phyloP scores from a whole-genome alignment of 2,797 vertebrate genomes.

The Rhinoraja longicauda region DNA sequence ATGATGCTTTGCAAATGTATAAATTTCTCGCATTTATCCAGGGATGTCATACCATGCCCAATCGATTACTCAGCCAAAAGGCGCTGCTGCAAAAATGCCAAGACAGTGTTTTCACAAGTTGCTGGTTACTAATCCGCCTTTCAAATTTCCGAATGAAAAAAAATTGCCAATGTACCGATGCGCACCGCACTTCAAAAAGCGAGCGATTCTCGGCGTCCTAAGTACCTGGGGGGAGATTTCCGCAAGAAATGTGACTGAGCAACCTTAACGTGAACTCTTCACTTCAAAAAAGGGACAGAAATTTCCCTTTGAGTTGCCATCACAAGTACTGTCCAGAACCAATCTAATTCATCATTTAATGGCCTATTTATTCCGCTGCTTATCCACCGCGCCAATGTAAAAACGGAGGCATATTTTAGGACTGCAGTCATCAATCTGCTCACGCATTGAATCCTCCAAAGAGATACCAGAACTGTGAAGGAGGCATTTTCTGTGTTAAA shows the following conservation, averaged over 20 bases:
- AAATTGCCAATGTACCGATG: neutral
- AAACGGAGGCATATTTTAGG: neutral
- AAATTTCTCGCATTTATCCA: neutral
- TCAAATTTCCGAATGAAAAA: neutral
- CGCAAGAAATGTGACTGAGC: neutral
- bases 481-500: too few relatives aligned
- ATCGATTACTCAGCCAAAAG: neutral
- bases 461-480: neutral
- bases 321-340: neutral
- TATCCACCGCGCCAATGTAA: neutral
- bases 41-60: neutral
- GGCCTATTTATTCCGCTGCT: neutral
- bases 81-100: neutral
- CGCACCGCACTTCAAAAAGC: neutral
- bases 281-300: neutral
- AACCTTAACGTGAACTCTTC: neutral
- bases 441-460: neutral
- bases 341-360: conserved; percentile 12
- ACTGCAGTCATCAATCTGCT: neutral
- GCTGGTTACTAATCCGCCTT: neutral
- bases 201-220: neutral
- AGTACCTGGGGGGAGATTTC: neutral
- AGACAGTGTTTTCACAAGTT: neutral
- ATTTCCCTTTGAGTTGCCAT: neutral
- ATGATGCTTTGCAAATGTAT: neutral